Base-by-base conservation (phyloP, 2,888 invertebrate genomes). In the Neoitamus cyanurus region DNA sequence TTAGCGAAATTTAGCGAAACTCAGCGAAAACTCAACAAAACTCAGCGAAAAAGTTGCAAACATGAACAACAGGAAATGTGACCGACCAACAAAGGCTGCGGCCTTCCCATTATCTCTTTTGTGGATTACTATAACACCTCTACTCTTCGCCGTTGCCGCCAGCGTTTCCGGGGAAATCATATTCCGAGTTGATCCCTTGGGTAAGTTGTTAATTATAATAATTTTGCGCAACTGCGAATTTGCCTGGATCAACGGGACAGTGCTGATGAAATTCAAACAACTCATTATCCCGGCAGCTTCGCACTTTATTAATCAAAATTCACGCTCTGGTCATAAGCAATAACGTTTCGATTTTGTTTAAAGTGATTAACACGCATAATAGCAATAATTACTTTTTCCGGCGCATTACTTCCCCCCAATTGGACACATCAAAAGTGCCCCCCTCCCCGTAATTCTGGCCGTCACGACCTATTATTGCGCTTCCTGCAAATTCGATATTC, bases 91-190 rank as follows among this genome's bases (percentile, higher is more conserved):
- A 20, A 20, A 20, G 20, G 58, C 20, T n/a, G n/a, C n/a, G 42
- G 5, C n/a, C n/a, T 42, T 20, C 11, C 37, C 34, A 15, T 34
- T 25, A 5, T 68, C 46, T 15, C 2, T 68, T 68, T 80, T 46
- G 15, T 68, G 80, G 80, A 80, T 80, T 80, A 80, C 31, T 15
- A 11, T 34, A 68, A 42, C 42, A n/a, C 2, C 4, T n/a, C 42
- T 42, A 42, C 13, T 42, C 42, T n/a, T 42, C 4, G 5, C 42
- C 3, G 9, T 25, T 30, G 3, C 25, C 20, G 34, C 68, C 9
- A 28, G 20, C 11, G 42, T 80, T 28, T 68, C 80, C 2, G 89
- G 88, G 85, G 91, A 90, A 88, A 87, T 90, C 83, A 90, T 91
- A 84, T 89, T 90, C 86, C 91, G 91, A 85, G 15, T 48, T 20